Percentiles rank a stretch among this genome's conserved stretches.
These are phyloP conservation scores for Ctenopoma kingsleyae DNA, from an alignment of 2,797 vertebrate species.

Conservation along the genomic window DNA sequence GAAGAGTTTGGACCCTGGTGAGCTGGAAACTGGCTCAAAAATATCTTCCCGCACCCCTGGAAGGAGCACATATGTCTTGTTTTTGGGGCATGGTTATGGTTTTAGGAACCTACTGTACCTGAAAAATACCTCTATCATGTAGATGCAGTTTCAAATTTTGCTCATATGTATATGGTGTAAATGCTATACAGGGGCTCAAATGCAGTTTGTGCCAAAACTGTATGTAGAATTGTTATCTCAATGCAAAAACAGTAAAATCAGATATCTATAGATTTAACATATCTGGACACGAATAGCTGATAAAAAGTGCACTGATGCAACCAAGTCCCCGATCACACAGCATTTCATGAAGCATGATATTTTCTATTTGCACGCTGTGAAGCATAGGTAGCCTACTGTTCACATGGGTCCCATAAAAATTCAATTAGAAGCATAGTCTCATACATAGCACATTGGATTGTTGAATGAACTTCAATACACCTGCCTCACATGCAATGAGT, in stretches of 20 bases:
- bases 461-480: constrained; percentile 67
- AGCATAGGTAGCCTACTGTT: constrained; percentile 40
- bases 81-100: constrained; percentile 48
- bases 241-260: constrained; percentile 1
- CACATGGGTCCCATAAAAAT: constrained; percentile 61
- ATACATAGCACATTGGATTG: constrained; percentile 47
- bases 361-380: constrained; percentile 45
- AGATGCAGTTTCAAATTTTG: neutral
- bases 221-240: neutral
- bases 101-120: constrained; percentile 7
- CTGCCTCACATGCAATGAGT: constrained; percentile 48
- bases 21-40: constrained; percentile 61
- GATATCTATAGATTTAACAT: constrained; percentile 6
- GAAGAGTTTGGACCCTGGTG: constrained; percentile 65
- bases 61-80: constrained; percentile 76
- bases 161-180: constrained; percentile 8
- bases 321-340: constrained; percentile 30
- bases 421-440: constrained; percentile 67
- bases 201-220: neutral
- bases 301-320: constrained; percentile 12
- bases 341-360: constrained; percentile 36
- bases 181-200: neutral
- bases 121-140: neutral
- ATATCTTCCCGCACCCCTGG: constrained; percentile 73
- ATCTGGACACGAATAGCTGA: constrained; percentile 7